Percentiles rank a stretch among this genome's conserved stretches.
Conservation (phyloP, 2,113 vertebrate genomes). For the Nesoenas mayeri region DNA sequence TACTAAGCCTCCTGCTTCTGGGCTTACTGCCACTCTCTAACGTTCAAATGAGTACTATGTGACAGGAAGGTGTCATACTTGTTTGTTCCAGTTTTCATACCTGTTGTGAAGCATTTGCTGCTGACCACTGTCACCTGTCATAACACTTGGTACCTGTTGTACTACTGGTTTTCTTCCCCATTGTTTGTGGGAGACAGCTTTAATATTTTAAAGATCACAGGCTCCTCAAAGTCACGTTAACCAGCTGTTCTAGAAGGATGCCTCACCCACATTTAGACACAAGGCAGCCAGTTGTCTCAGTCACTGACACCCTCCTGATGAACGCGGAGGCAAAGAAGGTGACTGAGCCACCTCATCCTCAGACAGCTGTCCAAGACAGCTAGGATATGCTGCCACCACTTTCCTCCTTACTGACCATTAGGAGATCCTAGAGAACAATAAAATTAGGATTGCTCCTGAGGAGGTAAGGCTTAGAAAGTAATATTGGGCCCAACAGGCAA, state of each 20-base stretch:
- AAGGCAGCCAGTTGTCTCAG: background rate
- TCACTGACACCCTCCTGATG: background rate
- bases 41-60: background rate
- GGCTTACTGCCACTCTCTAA: background rate
- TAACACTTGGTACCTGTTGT: background rate
- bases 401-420: background rate
- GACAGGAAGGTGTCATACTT: background rate
- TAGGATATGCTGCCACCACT: background rate
- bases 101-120: background rate
- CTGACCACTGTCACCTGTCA: background rate
- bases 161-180: background rate
- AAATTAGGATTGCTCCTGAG: background rate
- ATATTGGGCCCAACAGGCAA: background rate
- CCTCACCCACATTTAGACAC: background rate
- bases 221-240: background rate
- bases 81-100: background rate
- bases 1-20: background rate
- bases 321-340: background rate
- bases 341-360: background rate
- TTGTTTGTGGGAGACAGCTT: background rate
- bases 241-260: background rate
- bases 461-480: background rate
- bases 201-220: background rate
- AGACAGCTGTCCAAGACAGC: background rate
- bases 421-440: background rate